Conservation (phyloP, 1,140 invertebrate species). For the Apocrypta bakeri region DNA sequence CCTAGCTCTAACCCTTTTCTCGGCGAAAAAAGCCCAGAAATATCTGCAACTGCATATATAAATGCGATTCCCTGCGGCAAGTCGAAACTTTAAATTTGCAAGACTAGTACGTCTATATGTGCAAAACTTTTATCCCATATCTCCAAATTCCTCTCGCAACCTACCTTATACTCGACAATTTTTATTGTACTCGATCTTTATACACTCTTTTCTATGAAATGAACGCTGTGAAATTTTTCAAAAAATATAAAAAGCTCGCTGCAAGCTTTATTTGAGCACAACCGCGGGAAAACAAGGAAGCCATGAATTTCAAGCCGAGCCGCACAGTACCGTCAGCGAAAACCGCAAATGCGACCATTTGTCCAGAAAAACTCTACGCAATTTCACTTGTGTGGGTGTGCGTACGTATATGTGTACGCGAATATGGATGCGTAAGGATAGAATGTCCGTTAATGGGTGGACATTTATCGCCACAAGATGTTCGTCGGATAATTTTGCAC, state of each 20-base stretch:
- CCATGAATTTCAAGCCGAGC: background rate
- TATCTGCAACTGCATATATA: background rate
- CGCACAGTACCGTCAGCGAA: background rate
- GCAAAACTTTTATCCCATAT: background rate
- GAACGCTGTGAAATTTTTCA: background rate
- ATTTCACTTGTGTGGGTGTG: too few species aligned
- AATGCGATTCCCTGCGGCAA: background rate
- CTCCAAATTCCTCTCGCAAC: background rate
- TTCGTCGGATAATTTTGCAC: background rate
- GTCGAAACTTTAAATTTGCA: conserved; percentile 5
- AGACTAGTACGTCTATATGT: background rate
- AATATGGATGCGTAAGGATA: background rate
- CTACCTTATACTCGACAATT: background rate
- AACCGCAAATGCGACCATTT: background rate
- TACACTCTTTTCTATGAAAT: background rate
- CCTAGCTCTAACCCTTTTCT: background rate
- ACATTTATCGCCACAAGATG: background rate
- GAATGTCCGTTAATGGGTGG: background rate
- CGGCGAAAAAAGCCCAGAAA: background rate
- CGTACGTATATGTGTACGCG: too few species aligned
- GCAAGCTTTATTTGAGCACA: background rate
- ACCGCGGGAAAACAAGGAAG: background rate
- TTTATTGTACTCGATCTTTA: background rate
- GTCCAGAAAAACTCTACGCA: background rate
- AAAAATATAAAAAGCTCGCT: background rate